Evolutionary conservation across 2,113 vertebrate species (phyloP), one percentile per base, ranked within the genome.

Genomic region (Anoplopoma fimbria): DNA sequence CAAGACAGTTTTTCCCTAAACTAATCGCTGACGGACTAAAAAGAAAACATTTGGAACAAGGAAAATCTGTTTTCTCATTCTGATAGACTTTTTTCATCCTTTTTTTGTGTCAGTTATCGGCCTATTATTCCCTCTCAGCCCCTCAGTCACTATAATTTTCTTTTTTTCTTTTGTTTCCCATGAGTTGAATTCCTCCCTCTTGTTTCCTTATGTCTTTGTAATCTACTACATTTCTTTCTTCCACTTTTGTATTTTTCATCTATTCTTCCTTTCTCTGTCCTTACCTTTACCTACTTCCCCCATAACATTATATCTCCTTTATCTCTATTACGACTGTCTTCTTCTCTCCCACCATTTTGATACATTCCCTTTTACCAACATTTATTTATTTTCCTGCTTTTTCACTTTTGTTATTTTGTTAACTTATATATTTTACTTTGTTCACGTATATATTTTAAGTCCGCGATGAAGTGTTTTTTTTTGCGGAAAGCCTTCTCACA

Each of bases 31-130:
- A 91, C 70, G 17, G 77, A 69, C 71, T 69, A 76, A 63, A 92
- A 93, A 87, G 77, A 90, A 92, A 94, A 89, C 88, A 89, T 85
- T 91, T 92, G 88, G 71, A 85, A 80, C 83, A 70, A 83, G 80
- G 83, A 83, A 83, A 86, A 89, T 86, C 85, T 76, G 75, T 82
- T 84, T 70, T 69, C 73, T 81, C n/a, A 1, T n/a, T 63, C 60
- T 38, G 36, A 58, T 68, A 14, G 61, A 9, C 68, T 73, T 21
- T 74, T 58, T 81, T 51, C n/a, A 45, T 71, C 27, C 60, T 29
- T 33, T 45, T 62, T 47, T 40, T 64, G 14, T 69, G 15, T 53
- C 84, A 68, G 67, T 55, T 62, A 68, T 69, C 12, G 57, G 42
- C n/a, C 67, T 70, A 9, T 13, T 55, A 57, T 69, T n/a, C 62